Base-by-base conservation (phyloP, 2,797 vertebrate species). In the Pampus argenteus region DNA sequence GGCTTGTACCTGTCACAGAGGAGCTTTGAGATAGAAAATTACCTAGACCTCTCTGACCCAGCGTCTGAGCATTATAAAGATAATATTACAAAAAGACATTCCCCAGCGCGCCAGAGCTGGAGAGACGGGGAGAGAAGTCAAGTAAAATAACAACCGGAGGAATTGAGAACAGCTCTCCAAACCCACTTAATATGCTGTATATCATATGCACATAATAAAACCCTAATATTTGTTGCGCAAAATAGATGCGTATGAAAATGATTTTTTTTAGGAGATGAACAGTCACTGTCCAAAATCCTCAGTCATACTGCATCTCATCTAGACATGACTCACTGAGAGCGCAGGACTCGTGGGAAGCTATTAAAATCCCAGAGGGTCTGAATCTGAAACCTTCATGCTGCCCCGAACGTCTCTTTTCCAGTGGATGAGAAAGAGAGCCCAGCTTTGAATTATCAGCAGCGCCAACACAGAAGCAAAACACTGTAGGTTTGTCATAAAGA, bases 311-410 rank as follows among this genome's bases (percentile, higher is more conserved):
- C 56, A 45, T 9, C n/a, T 25, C 40, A 55, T 42, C 17, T 28
- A 76, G 57, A 67, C 51, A 22, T 52, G 68, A 79, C 23, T 69
- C 59, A 47, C 1, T 56, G 17, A 20, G 40, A 61, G 52, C 25
- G 25, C 50, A n/a, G 52, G 29, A 62, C 31, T 29, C 29, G 13
- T 81, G 55, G 63, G 75, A 78, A 75, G 58, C 23, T 45, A 17
- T 48, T 18, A 42, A 29, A 60, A 64, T 71, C 57, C 68, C 78
- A 36, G 17, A 48, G 51, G 38, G 23, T 58, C 34, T 15, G 63
- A 78, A 76, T 73, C 71, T 64, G 15, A 73, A 55, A 45, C 58
- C 54, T 66, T 52, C 23, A 47, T n/a, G 1, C 2, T 70, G 31
- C 18, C 49, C 9, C 38, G 5, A 15, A 31, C 31, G 3, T 22